Evolutionary conservation across 2,888 invertebrate species (phyloP).

Genomic region (Dicyrtoma fusca): DNA sequence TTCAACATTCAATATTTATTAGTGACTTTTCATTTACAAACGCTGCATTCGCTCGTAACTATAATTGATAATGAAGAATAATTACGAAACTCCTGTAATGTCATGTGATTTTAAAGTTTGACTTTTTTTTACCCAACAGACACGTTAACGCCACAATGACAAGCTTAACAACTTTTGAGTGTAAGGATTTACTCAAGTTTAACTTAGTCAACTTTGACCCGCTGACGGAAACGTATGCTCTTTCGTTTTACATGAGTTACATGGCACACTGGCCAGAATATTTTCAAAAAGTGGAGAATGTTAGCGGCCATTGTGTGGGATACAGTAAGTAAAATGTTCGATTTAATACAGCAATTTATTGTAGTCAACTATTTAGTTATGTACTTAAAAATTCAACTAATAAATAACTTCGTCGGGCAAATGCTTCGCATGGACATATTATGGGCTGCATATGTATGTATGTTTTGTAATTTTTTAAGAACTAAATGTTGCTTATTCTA

Average conservation of each 20-base stretch:
- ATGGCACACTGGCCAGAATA: conserved; percentile 98
- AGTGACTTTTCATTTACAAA: too few species aligned
- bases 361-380: too few species aligned
- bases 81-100: background rate
- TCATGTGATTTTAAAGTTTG: background rate
- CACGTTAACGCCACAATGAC: conserved; percentile 70
- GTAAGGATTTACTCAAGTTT: conserved; percentile 92
- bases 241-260: conserved; percentile 97
- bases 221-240: conserved; percentile 93
- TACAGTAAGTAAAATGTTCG: conserved; percentile 76
- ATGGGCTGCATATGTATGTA: background rate
- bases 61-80: too few species aligned
- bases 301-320: conserved; percentile 96
- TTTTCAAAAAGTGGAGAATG: conserved; percentile 95
- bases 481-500: background rate
- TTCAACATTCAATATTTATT: too few species aligned
- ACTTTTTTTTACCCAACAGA: background rate
- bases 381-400: too few species aligned
- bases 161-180: conserved; percentile 87
- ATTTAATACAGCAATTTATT: background rate
- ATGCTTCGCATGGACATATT: background rate
- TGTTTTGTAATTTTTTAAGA: background rate
- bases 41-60: too few species aligned
- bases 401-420: too few species aligned
- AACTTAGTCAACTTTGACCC: conserved; percentile 97